A percentile compares a stretch with the other conserved stretches of the same genome.
Evolutionary conservation across 2,888 invertebrate species (phyloP).

Genomic region (Andrena dorsata): DNA sequence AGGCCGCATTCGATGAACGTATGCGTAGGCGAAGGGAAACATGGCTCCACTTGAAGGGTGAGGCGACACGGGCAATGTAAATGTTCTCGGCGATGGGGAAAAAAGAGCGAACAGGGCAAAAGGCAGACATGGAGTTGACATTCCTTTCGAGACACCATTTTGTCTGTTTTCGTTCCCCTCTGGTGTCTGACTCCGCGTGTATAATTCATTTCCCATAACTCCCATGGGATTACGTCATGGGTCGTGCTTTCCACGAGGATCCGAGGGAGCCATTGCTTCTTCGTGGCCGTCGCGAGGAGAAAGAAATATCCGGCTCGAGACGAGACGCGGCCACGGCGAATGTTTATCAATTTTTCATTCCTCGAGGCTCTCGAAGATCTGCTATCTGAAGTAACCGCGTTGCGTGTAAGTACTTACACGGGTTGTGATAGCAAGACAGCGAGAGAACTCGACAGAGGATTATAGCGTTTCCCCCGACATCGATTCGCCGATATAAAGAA

Average conservation of each 20-base stretch:
- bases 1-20: not conserved
- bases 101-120: slow-evolving; percentile 2
- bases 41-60: not conserved
- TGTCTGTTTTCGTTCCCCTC: slow-evolving; percentile 76
- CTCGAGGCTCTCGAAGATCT: not conserved
- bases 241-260: slow-evolving; percentile 58
- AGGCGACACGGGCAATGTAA: slow-evolving; percentile 17
- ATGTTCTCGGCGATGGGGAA: slow-evolving; percentile 41
- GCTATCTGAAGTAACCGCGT: not conserved
- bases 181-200: slow-evolving; percentile 69
- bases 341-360: slow-evolving; percentile 48
- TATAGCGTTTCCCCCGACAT: too few species aligned
- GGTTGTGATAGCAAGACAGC: not conserved
- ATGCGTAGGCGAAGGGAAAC: slow-evolving; percentile 6
- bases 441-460: too few species aligned
- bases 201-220: slow-evolving; percentile 81
- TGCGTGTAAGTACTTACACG: not conserved
- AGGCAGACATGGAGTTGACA: slow-evolving; percentile 47
- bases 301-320: slow-evolving; percentile 3
- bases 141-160: slow-evolving; percentile 78
- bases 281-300: slow-evolving; percentile 9
- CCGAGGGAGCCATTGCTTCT: slow-evolving; percentile 43
- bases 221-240: slow-evolving; percentile 71
- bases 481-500: too few species aligned
- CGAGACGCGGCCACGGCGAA: slow-evolving; percentile 4